Percentiles rank a stretch among this genome's conserved stretches.
Evolutionary conservation across 2,113 vertebrate species (phyloP).

Genomic region (Willisornis vidua): DNA sequence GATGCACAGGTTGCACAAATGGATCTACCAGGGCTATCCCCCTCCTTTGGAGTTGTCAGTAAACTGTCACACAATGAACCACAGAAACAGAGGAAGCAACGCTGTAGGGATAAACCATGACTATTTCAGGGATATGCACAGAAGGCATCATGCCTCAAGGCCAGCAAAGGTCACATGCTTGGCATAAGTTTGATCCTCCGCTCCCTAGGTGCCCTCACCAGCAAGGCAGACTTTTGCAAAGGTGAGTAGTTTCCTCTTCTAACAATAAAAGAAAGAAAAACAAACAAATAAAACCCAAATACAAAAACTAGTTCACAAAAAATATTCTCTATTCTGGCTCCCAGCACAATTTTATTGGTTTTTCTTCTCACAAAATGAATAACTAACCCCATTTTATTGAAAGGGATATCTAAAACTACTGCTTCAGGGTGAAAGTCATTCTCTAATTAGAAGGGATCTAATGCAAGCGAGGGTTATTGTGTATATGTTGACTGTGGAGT

Average conservation of each 20-base stretch:
- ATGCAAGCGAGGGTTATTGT: neutral
- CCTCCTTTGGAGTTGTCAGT: neutral
- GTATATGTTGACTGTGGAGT: neutral
- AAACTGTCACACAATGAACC: slow-evolving; percentile 34
- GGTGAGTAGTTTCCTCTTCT: neutral
- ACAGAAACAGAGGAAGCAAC: slow-evolving; percentile 61
- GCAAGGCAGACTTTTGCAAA: slow-evolving; percentile 7
- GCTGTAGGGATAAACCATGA: slow-evolving; percentile 62
- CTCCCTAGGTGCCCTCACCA: neutral
- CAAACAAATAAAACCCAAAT: neutral
- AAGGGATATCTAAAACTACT: neutral
- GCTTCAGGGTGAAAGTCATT: neutral
- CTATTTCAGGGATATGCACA: slow-evolving; percentile 59
- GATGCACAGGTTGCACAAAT: slow-evolving; percentile 38
- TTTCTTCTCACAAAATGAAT: slow-evolving; percentile 33
- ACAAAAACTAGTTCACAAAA: neutral
- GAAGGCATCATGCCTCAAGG: slow-evolving; percentile 75
- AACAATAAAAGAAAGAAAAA: neutral
- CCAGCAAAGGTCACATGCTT: slow-evolving; percentile 47
- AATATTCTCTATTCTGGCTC: slow-evolving; percentile 7
- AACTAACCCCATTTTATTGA: slow-evolving; percentile 40
- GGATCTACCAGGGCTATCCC: slow-evolving; percentile 48
- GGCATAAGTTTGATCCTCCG: slow-evolving; percentile 10
- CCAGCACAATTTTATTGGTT: slow-evolving; percentile 22
- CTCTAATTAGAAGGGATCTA: slow-evolving; percentile 33